Evolutionary conservation across 2,113 vertebrate species (phyloP).

Genomic region (Bubo scandiacus): DNA sequence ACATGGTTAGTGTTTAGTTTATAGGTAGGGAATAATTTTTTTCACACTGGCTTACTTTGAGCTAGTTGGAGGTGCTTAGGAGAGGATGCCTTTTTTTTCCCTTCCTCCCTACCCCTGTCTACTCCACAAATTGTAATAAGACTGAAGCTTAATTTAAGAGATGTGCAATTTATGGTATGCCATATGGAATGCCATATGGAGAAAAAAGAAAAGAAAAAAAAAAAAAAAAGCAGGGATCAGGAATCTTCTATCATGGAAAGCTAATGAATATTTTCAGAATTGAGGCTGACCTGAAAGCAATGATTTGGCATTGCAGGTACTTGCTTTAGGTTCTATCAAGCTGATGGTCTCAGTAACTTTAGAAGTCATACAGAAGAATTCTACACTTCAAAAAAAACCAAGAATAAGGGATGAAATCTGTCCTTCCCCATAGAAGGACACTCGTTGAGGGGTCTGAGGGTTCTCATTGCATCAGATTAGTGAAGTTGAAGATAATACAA

Average conservation of each 20-base stretch:
- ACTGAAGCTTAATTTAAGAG: background rate
- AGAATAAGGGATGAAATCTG: background rate
- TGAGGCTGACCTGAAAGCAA: background rate
- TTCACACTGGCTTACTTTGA: background rate
- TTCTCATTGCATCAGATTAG: background rate
- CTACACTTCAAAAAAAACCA: background rate
- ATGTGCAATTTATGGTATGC: background rate
- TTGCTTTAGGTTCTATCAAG: background rate
- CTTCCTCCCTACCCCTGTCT: background rate
- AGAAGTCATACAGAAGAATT: background rate
- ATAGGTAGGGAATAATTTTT: background rate
- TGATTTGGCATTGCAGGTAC: background rate
- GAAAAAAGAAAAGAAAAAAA: too few relatives aligned
- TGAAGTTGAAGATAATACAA: background rate
- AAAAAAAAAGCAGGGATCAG: background rate
- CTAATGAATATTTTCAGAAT: constrained; percentile 15
- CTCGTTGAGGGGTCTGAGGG: accelerated
- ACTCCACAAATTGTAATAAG: background rate
- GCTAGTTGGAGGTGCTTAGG: background rate
- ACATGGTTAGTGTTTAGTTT: background rate
- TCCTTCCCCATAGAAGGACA: background rate
- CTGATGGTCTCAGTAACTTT: background rate
- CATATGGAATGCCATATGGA: background rate
- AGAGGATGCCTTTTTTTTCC: background rate
- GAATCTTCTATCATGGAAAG: background rate